phyloP scores from a whole-genome alignment of 2,888 invertebrate genomes.

The Conchocele bisecta region DNA sequence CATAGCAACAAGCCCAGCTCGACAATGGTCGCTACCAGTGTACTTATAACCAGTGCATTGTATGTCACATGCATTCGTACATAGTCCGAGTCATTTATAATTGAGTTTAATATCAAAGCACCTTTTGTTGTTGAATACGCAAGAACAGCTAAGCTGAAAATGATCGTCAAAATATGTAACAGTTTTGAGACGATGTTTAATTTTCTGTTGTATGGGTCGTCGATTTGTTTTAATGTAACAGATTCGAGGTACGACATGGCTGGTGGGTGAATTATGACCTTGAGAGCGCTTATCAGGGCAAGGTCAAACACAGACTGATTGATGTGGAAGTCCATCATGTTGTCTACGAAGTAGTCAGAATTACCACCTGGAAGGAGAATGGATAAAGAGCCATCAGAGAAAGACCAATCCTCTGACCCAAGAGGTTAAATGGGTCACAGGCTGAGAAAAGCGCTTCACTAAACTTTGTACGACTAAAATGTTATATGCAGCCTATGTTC shows the following conservation, averaged over 20 bases:
- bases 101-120: constrained; percentile 68
- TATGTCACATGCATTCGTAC: constrained; percentile 73
- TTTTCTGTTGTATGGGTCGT: constrained; percentile 59
- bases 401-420: background rate
- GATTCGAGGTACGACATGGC: constrained; percentile 68
- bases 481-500: no score
- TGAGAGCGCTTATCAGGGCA: constrained; percentile 71
- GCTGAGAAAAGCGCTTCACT: no score
- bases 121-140: constrained; percentile 70
- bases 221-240: constrained; percentile 54
- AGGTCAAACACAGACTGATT: constrained; percentile 79
- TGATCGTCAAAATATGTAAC: constrained; percentile 53
- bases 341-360: constrained; percentile 77
- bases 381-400: background rate
- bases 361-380: constrained; percentile 72
- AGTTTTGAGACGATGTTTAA: constrained; percentile 36
- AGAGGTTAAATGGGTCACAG: background rate
- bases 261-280: constrained; percentile 67
- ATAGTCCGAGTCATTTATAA: constrained; percentile 63
- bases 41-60: constrained; percentile 72
- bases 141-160: constrained; percentile 54
- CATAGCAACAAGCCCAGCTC: constrained; percentile 67
- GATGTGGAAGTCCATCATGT: constrained; percentile 74
- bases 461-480: no score
- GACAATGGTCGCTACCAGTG: constrained; percentile 66